Base-by-base conservation (phyloP, 2,888 invertebrate genomes). In the Platycheirus rosarum region DNA sequence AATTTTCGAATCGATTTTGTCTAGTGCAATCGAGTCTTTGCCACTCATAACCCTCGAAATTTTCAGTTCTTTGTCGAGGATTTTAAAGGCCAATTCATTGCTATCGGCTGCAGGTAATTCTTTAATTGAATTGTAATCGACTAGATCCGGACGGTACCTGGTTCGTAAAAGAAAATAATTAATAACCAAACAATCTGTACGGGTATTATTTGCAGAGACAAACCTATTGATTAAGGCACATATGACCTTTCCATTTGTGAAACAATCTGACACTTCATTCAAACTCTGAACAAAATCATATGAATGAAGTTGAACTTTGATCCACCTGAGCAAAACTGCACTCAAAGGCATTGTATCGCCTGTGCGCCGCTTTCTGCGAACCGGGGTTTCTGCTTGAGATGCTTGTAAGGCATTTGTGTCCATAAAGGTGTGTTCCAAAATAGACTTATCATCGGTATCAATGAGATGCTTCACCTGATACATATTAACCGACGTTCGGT, bases 101-200 rank as follows among this genome's bases (percentile, higher is more conserved):
- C 95, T 94, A 85, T 93, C 93, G 32, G 92, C 92, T 2, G 93
- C 90, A 82, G 94, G 94, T 85, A 93, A 92, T 68, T 93, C 92
- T 86, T 93, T 92, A 53, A 96, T 91, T 62, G 93, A 91, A 86
- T 92, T 92, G 87, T 94, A 94, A 85, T 97, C 96, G 85, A 98
- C 92, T 86, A 98, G 92, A 91, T 98, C 97, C 2, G 98, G 98
- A 76, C 98, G 93, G 92, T 98, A 98, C 84, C 96, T 94, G 87
- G 94, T 93, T 37, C 4, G 13, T 13, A 32, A 29, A 65, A 20
- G 35, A 35, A 2, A 2, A 51, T 49, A 32, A 23, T 35, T 11
- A 0, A 29, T 42, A 44, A 6, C 0, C 37, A 14, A 23, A n/a
- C 11, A n/a, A 2, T 9, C 1, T 11, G 11, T 1, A 32, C 13